phyloP scores from a whole-genome alignment of 2,797 vertebrate species.

The Antennarius maculatus region DNA sequence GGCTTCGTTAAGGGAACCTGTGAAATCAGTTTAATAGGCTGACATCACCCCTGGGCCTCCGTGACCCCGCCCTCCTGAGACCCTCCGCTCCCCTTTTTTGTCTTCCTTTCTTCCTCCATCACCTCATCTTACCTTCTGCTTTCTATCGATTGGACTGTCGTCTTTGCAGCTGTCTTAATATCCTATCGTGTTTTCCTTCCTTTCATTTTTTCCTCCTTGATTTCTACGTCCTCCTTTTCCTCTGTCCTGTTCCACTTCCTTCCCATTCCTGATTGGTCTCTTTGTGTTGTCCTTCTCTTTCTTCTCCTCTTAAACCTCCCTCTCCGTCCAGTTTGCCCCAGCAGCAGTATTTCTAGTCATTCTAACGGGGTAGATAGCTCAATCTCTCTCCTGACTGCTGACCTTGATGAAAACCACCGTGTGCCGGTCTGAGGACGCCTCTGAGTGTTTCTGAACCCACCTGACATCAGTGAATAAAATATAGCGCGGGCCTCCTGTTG shows the following conservation, averaged over 20 bases:
- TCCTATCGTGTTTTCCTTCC: not conserved
- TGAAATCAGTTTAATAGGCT: conserved; percentile 86
- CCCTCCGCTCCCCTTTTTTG: conserved; percentile 36
- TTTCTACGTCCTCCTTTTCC: conserved; percentile 10
- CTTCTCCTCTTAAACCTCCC: conserved; percentile 45
- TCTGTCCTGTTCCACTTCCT: not conserved
- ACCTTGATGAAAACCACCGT: conserved; percentile 66
- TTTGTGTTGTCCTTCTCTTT: not conserved
- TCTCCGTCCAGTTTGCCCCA: conserved; percentile 32
- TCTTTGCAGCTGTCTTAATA: conserved; percentile 12
- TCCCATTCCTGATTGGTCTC: not conserved
- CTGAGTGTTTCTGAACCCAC: conserved; percentile 68
- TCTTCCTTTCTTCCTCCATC: conserved; percentile 44
- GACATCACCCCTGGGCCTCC: conserved; percentile 83
- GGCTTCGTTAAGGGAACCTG: conserved; percentile 85
- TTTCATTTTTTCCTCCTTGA: not conserved
- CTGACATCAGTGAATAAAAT: conserved; percentile 83
- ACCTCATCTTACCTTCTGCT: conserved; percentile 28
- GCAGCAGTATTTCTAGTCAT: conserved; percentile 48
- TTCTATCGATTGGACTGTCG: conserved; percentile 34
- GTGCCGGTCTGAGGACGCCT: conserved; percentile 54
- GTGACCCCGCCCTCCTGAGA: conserved; percentile 74
- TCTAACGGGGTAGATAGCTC: conserved; percentile 50
- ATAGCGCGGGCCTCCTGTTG: conserved; percentile 70
- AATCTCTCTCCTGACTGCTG: conserved; percentile 63